These are phyloP conservation scores for crab-eating macaque (Macaca fascicularis) DNA, from an alignment of 2,113 vertebrate genomes.

Conservation along the genomic window DNA sequence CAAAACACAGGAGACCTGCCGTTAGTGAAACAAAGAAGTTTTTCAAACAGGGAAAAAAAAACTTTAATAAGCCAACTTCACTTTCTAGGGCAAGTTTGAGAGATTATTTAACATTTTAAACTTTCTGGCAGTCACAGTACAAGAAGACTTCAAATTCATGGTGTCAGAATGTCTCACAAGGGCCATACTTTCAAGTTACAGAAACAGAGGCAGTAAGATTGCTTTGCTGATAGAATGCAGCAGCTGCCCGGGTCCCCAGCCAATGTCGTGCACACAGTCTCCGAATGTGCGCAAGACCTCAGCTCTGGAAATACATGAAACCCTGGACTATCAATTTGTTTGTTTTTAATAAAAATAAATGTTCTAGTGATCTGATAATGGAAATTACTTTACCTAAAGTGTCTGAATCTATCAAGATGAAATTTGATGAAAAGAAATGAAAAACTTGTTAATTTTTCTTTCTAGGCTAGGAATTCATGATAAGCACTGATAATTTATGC, in stretches of 20 bases:
- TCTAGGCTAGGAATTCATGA: conserved; percentile 72
- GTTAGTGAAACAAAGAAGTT: conserved; percentile 85
- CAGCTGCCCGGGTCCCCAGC: neutral
- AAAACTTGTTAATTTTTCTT: conserved; percentile 81
- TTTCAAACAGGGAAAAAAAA: conserved; percentile 70
- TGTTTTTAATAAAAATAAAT: conserved; percentile 70
- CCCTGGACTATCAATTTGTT: neutral
- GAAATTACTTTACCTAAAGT: conserved; percentile 77
- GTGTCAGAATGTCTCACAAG: conserved; percentile 56
- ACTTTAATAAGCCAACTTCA: conserved; percentile 82
- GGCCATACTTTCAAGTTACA: neutral
- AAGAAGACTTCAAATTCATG: conserved; percentile 26
- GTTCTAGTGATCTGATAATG: conserved; percentile 74
- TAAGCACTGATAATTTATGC: conserved; percentile 75
- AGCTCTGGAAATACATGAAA: conserved; percentile 47
- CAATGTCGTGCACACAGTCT: neutral
- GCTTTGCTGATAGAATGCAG: conserved; percentile 26
- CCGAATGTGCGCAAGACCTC: neutral
- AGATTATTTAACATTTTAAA: conserved; percentile 81
- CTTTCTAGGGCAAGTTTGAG: conserved; percentile 80
- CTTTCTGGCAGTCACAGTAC: conserved; percentile 39
- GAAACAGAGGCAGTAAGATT: neutral
- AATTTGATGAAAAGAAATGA: conserved; percentile 81
- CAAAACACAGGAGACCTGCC: conserved; percentile 87
- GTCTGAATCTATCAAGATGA: conserved; percentile 76